These are phyloP conservation scores for Netelia fuscicornis DNA, from an alignment of 2,888 invertebrate genomes.

Conservation along the genomic window DNA sequence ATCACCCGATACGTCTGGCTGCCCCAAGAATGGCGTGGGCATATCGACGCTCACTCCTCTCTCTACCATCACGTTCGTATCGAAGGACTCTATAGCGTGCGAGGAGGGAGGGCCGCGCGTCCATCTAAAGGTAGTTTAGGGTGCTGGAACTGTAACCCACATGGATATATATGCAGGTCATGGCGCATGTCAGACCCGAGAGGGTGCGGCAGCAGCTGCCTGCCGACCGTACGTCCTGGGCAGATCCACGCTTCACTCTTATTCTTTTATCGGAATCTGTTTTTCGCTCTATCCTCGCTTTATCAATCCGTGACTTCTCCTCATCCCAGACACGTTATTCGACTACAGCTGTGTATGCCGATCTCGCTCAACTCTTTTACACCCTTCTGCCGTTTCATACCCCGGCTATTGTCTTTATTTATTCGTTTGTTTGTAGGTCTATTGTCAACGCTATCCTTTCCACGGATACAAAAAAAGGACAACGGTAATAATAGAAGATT, in stretches of 20 bases:
- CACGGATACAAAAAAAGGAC: too few species aligned
- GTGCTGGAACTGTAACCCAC: slow-evolving; percentile 44
- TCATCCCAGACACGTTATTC: not conserved
- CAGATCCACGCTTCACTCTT: slow-evolving; percentile 71
- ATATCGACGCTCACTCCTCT: slow-evolving; percentile 31
- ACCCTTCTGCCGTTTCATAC: not conserved
- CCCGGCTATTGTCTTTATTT: not conserved
- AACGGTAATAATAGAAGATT: too few species aligned
- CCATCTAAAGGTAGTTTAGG: slow-evolving; percentile 44
- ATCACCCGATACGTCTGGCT: not conserved
- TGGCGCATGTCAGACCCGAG: slow-evolving; percentile 80
- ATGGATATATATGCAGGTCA: slow-evolving; percentile 76
- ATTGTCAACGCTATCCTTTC: too few species aligned
- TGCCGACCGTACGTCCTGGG: slow-evolving; percentile 71
- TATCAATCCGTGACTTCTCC: slow-evolving; percentile 4
- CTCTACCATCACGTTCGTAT: slow-evolving; percentile 30
- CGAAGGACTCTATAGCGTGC: slow-evolving; percentile 7
- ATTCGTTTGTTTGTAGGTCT: not conserved
- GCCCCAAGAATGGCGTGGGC: not conserved
- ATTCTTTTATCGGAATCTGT: slow-evolving; percentile 28
- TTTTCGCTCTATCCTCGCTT: not conserved
- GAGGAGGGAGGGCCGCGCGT: slow-evolving; percentile 7
- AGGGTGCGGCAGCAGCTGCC: slow-evolving; percentile 80
- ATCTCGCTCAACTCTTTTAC: not conserved
- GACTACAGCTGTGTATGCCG: not conserved